Base-by-base conservation (phyloP, 1,140 invertebrate species). In the Papilio polytes region DNA sequence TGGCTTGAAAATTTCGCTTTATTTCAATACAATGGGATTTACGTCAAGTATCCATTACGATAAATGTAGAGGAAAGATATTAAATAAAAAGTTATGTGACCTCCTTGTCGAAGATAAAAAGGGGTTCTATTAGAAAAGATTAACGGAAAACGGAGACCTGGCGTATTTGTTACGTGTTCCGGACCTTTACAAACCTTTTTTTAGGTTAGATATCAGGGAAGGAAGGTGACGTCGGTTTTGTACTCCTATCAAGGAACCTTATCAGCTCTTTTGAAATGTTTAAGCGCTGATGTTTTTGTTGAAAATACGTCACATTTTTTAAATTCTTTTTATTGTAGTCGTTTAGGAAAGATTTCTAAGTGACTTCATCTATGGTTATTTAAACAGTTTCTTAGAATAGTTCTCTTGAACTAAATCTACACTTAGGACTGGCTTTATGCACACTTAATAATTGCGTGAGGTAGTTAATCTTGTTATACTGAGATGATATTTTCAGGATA, bases 111-210 rank as follows among this genome's bases (percentile, higher is more conserved):
- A 66, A 31, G 63, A 66, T 66, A 66, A 66, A 66, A 66, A 26
- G 26, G 63, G 63, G 31, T 66, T 26, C 63, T 66, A 66, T 66
- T 66, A 66, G 63, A 66, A 66, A 66, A 66, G 22, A 66, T 66
- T 66, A 66, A 66, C 56, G 56, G 56, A 66, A 31, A 66, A 26
- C 63, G 2, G 10, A 66, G 63, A 31, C 12, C 22, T 66, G 63
- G 12, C 22, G 56, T 66, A 66, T 66, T 66, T 31, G 63, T 66
- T 66, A 66, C 63, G 63, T 66, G 63, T 66, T 66, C 63, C 63
- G 63, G 63, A 66, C 63, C 22, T 66, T 66, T 66, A 66, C 22
- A 31, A 66, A 66, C 26, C 22, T 66, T 66, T 63, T 66, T 66
- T 66, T 66, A 66, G 22, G 63, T 66, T 13, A 31, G 20, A 22